A percentile compares a stretch with the other conserved stretches of the same genome.
phyloP scores from a whole-genome alignment of 2,113 vertebrate species.

The Chloroceryle aenea region DNA sequence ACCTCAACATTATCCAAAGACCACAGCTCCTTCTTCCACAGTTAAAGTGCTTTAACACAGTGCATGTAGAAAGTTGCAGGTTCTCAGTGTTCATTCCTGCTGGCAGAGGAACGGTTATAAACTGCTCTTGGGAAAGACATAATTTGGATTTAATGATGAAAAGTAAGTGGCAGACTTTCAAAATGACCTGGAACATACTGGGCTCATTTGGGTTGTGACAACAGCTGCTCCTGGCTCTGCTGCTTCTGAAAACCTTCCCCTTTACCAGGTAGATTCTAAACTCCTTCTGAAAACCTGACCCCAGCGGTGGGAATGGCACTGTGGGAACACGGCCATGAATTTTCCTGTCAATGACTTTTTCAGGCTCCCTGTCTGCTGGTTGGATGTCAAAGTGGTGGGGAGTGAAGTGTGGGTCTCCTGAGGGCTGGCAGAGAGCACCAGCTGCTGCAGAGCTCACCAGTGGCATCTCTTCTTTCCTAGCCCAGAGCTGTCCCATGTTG shows the following conservation, averaged over 20 bases:
- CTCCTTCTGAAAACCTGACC: neutral
- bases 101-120: neutral
- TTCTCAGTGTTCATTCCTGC: neutral
- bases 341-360: neutral
- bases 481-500: neutral
- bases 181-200: accelerated
- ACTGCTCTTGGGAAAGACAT: neutral
- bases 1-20: neutral
- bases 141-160: neutral
- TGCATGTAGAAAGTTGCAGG: neutral
- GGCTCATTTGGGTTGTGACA: neutral
- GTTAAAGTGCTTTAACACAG: neutral
- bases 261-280: neutral
- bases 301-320: neutral
- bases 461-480: neutral
- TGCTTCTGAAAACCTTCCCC: neutral
- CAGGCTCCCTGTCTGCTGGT: neutral
- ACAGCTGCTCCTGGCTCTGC: neutral
- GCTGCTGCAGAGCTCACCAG: neutral
- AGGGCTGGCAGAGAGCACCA: neutral
- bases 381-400: neutral
- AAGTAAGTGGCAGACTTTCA: neutral
- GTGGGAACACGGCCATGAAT: neutral
- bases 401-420: neutral
- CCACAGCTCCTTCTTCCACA: neutral